Evolutionary conservation across 2,113 vertebrate genomes (phyloP), one percentile per base, ranked within the genome.

Genomic region (Halcyon senegalensis): DNA sequence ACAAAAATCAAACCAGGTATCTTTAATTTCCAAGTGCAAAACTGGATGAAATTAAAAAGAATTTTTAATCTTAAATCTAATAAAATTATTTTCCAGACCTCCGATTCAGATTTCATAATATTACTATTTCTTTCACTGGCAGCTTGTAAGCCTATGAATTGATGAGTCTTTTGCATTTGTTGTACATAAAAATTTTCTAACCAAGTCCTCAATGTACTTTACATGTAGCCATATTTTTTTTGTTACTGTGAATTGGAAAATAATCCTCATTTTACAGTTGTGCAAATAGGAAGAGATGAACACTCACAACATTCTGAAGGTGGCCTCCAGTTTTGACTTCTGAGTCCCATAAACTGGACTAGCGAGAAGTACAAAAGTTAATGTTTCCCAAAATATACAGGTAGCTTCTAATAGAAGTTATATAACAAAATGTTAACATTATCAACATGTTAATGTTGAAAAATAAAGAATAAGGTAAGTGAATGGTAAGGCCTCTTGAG

Each of bases 311-410:
- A 31, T 20, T 51, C 53, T 68, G 48, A 82, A 43, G 11, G 33
- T 4, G 5, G 10, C 37, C 17, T 46, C 51, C 13, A 23, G 11
- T 59, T 92, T 55, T 46, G 35, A 16, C 2, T 74, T 76, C 17
- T 28, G 14, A 23, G 39, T 50, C 28, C 16, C 41, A 2, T 9
- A 70, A 70, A 5, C 18, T 48, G 27, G 2, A 4, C 33, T 58
- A n/a, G 5, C 16, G 87, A 16, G 5, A 60, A 41, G 10, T 16
- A 43, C 4, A 76, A 80, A 50, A 58, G 21, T 17, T 33, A 19
- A 18, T 0, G 0, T 43, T 27, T 70, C 64, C 31, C 13, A 81
- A 8, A 80, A 31, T 3, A 56, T 13, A 50, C 6, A 73, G 1
- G 8, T 9, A 62, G 4, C 3, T 58, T 76, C 33, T n/a, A 41